Evolutionary conservation across 1,140 invertebrate species (phyloP).

Genomic region (Aphaenogaster ashmeadi): DNA sequence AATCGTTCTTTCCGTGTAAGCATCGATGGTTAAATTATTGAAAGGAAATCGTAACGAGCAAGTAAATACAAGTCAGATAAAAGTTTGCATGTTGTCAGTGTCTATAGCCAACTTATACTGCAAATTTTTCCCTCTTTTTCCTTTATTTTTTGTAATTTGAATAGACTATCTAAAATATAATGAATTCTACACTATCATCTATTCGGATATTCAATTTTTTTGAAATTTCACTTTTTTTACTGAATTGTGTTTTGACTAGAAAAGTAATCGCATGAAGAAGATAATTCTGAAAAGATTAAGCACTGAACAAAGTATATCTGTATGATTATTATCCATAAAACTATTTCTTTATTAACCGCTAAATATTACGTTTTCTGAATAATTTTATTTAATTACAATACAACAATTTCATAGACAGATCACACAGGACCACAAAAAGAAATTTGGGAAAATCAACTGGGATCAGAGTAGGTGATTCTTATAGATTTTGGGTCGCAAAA

Average conservation of each 20-base stretch:
- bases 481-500: too few relatives aligned
- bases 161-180: neutral
- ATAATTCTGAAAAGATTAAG: neutral
- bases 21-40: neutral
- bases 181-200: neutral
- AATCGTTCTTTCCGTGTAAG: too few relatives aligned
- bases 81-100: slow-evolving; percentile 6
- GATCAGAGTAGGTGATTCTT: too few relatives aligned
- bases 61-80: neutral
- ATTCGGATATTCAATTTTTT: neutral
- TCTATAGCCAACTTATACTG: neutral
- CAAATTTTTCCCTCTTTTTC: neutral
- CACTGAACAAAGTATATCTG: neutral
- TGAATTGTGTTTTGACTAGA: neutral
- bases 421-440: too few relatives aligned
- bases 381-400: neutral
- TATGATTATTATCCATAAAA: neutral
- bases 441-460: too few relatives aligned
- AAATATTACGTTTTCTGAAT: neutral
- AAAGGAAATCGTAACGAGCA: neutral
- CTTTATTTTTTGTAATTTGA: neutral
- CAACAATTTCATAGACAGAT: neutral
- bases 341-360: slow-evolving; percentile 13
- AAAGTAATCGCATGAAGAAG: neutral
- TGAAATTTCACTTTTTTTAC: neutral